Base-by-base conservation (phyloP, 1,140 invertebrate genomes). In the Ericerus pela region DNA sequence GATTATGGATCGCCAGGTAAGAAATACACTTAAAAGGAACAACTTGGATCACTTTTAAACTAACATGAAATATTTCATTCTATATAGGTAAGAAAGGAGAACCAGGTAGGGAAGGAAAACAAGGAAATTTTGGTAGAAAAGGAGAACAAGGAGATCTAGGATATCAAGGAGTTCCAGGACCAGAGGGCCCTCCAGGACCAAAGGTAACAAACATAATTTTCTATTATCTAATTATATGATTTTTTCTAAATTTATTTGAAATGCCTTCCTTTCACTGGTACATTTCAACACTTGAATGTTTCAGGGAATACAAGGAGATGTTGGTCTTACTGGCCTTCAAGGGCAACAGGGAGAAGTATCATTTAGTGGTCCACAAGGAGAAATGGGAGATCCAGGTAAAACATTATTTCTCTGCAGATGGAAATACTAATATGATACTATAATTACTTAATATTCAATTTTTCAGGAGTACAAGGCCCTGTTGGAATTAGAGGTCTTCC, bases 281-380 rank as follows among this genome's bases (percentile, higher is more conserved):
- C n/a, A n/a, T n/a, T n/a, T n/a, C n/a, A n/a, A n/a, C n/a, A n/a
- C n/a, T 20, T 26, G 24, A n/a, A 31, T 52, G 20, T 41, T 51
- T 41, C 28, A 62, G 61, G 61, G 61, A 16, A 1, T 27, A 0
- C n/a, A 10, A 11, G 61, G 62, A 36, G 57, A 60, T 28, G 11
- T 28, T 37, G 62, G 62, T 8, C 30, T 30, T 12, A 30, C 27
- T 2, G 62, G 62, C 30, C 33, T 51, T 41, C 43, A 18, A 27
- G 62, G 62, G 31, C 30, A 29, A 16, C 51, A 41, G 24, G 61
- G 61, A 57, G 63, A 59, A 41, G 56, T 54, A 64, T 76, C 76
- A 11, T 66, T 64, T 2, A 57, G 65, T 52, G 78, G 75, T 18
- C 58, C 60, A 0, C 72, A 73, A 65, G 80, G 81, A 58, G 68